A percentile compares a stretch with the other conserved stretches of the same genome.
Evolutionary conservation across 2,113 vertebrate species (phyloP).

Genomic region (Xenopus tropicalis): UCB_Xtro_10.0 CM004450.2:133400501-133401000

Average conservation of each 20-base stretch:
- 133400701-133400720: conserved; percentile 1
- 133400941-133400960: neutral
- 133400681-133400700: neutral
- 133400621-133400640: conserved; percentile 14
- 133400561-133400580: neutral
- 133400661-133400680: neutral
- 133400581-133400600: conserved; percentile 12
- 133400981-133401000: neutral
- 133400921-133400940: neutral
- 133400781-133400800: neutral
- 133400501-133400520: neutral
- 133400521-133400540: no score
- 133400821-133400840: conserved; percentile 65
- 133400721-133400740: neutral
- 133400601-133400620: conserved; percentile 16
- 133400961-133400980: neutral
- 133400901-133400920: conserved; percentile 40
- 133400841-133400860: conserved; percentile 66
- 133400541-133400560: neutral
- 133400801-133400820: neutral
- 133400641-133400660: neutral
- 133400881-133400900: conserved; percentile 60
- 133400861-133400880: conserved; percentile 58
- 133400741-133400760: conserved; percentile 29
- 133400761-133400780: conserved; percentile 14